Percentiles rank a stretch among this genome's conserved stretches.
Evolutionary conservation across 1,140 invertebrate species (phyloP).

Genomic region (Rhysida immarginata): DNA sequence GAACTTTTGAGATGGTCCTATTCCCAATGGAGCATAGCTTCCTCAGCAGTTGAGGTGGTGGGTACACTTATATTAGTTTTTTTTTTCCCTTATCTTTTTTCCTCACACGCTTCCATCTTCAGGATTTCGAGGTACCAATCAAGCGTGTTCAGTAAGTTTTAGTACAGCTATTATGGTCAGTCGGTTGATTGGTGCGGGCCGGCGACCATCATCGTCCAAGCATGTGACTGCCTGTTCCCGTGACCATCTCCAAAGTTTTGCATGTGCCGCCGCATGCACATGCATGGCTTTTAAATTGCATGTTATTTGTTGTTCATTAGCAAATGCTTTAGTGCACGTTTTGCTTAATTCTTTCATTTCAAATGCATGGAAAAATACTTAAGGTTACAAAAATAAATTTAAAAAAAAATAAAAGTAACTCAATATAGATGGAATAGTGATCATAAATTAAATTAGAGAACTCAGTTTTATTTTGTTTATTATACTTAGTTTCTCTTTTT

Average conservation of each 20-base stretch:
- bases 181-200: not conserved
- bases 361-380: too few relatives aligned
- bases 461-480: too few relatives aligned
- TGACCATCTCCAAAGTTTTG: slow-evolving; percentile 26
- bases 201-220: not conserved
- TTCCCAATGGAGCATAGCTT: not conserved
- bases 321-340: too few relatives aligned
- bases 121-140: slow-evolving; percentile 51
- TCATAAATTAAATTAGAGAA: too few relatives aligned
- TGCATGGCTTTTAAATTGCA: slow-evolving; percentile 7
- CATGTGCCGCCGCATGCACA: not conserved
- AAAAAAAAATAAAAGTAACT: too few relatives aligned
- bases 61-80: slow-evolving; percentile 12
- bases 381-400: too few relatives aligned
- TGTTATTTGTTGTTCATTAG: not conserved
- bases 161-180: not conserved
- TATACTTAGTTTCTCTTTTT: too few relatives aligned
- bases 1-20: slow-evolving; percentile 96
- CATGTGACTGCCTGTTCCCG: slow-evolving; percentile 3
- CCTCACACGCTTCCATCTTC: slow-evolving; percentile 24
- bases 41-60: not conserved
- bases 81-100: slow-evolving; percentile 32
- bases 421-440: too few relatives aligned
- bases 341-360: too few relatives aligned
- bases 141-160: not conserved